Evolutionary conservation across 2,888 invertebrate species (phyloP), one percentile per base, ranked within the genome.

Genomic region (Ochropleura leucogaster): DNA sequence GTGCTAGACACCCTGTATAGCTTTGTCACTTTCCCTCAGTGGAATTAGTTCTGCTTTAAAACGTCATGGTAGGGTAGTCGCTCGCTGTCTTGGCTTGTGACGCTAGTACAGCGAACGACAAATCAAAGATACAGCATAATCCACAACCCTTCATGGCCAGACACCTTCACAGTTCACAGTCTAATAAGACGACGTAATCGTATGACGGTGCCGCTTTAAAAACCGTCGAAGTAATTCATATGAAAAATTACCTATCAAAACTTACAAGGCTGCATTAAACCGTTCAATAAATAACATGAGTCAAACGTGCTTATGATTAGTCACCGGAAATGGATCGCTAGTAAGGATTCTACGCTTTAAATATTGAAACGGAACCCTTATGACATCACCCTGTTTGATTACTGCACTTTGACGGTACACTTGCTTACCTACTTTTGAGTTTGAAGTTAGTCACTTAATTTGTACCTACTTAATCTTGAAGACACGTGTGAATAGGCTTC

Each of bases 341-440:
- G 82, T 86, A 86, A 80, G 86, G 86, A 85, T 86, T 86, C 86
- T 77, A 79, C 74, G 76, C 82, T 68, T 79, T 82, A 79, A 84
- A 86, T 53, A 80, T 82, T 82, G 70, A 82, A 86, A 79, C 57
- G 65, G 77, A 86, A 84, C 85, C 87, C 86, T 79, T 85, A 86
- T 80, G 85, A 86, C 82, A 79, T 85, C 87, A 87, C 86, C 85
- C 85, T 30, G 77, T 68, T 57, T 62, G 59, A 53, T 66, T 69
- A 60, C 68, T 80, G 72, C 69, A 84, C 67, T 72, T 74, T 51
- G 51, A 49, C n/a, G 60, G 53, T 65, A 18, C 30, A 20, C n/a
- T 53, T n/a, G 20, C 18, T 10, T 40, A 40, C 70, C n/a, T 53
- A 49, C 55, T 79, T 72, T 60, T 66, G 47, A 60, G 5, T 65